phyloP scores from a whole-genome alignment of 2,797 vertebrate species.

The Bucorvus abyssinicus region DNA sequence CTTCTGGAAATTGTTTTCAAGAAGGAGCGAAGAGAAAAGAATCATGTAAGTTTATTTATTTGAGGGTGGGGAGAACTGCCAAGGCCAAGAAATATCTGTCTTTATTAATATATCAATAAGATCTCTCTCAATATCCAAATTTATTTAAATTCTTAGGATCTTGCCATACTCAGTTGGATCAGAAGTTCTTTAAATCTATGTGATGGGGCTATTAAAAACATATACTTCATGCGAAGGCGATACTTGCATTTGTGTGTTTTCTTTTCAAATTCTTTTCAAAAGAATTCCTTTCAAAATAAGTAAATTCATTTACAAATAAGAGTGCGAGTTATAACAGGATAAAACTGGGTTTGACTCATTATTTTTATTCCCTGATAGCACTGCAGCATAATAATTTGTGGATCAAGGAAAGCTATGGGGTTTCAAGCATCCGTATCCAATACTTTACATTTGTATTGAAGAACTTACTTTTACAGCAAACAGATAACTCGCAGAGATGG shows the following conservation, averaged over 20 bases:
- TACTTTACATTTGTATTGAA: not conserved
- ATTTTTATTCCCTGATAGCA: not conserved
- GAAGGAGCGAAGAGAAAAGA: not conserved
- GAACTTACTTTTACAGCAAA: not conserved
- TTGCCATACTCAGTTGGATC: not conserved
- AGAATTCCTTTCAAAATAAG: not conserved
- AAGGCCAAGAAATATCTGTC: not conserved
- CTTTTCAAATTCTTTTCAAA: not conserved
- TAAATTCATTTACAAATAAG: not conserved
- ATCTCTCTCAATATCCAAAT: not conserved
- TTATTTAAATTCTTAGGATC: not conserved
- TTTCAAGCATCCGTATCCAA: not conserved
- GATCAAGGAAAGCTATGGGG: not conserved
- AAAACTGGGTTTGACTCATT: not conserved
- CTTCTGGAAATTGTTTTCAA: not conserved
- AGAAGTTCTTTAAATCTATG: not conserved
- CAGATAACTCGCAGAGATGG: accelerated
- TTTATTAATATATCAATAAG: not conserved
- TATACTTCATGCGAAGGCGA: not conserved
- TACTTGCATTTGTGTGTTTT: not conserved
- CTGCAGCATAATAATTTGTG: not conserved
- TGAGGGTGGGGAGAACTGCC: not conserved
- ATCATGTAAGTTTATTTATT: not conserved
- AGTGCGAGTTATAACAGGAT: not conserved
- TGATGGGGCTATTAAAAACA: accelerated